Evolutionary conservation across 1,140 invertebrate genomes (phyloP).

Genomic region (Nomia melanderi): DNA sequence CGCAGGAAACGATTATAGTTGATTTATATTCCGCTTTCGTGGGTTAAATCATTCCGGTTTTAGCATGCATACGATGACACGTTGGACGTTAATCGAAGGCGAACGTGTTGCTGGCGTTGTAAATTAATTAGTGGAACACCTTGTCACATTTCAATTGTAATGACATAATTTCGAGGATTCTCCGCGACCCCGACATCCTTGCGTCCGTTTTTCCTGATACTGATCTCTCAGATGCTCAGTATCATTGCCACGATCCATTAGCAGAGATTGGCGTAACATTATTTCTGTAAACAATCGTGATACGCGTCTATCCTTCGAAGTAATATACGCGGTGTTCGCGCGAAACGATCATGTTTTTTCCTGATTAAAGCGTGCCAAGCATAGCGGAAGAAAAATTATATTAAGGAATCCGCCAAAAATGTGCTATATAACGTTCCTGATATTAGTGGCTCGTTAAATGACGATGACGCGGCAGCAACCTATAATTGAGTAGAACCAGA

Average conservation of each 20-base stretch:
- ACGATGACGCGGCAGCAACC: slow-evolving; percentile 23
- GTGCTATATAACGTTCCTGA: background rate
- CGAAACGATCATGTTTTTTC: background rate
- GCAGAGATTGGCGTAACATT: too few relatives aligned
- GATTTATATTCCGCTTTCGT: background rate
- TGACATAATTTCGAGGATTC: slow-evolving; percentile 31
- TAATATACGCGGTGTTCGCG: background rate
- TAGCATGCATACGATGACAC: background rate
- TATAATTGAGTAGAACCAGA: slow-evolving; percentile 16
- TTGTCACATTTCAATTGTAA: slow-evolving; percentile 36
- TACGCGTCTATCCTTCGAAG: background rate
- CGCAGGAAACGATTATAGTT: background rate
- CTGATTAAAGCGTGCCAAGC: background rate
- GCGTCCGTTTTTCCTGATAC: background rate
- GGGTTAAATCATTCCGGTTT: background rate
- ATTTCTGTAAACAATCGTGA: too few relatives aligned
- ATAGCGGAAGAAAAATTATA: background rate
- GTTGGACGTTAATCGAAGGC: background rate
- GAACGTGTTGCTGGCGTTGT: background rate
- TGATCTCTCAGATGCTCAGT: background rate
- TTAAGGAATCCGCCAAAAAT: background rate
- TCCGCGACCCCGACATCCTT: background rate
- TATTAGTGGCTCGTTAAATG: slow-evolving; percentile 12
- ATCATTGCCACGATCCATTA: background rate
- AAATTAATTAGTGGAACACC: slow-evolving; percentile 33